phyloP scores from a whole-genome alignment of 2,888 invertebrate genomes.

The Stenurella melanura region DNA sequence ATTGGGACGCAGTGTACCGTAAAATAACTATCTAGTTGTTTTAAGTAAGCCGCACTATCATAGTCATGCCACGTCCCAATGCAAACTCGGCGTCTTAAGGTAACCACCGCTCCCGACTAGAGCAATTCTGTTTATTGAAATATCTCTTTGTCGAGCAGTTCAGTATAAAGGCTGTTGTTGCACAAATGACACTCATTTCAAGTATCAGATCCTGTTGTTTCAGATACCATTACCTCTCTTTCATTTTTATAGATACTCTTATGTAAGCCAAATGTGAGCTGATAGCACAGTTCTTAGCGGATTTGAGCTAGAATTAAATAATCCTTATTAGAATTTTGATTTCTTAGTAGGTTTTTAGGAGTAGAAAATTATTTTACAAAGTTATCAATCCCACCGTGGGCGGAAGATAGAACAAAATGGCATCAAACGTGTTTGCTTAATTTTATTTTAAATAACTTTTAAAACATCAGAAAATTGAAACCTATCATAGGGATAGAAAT shows the following conservation, averaged over 20 bases:
- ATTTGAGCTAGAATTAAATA: no score
- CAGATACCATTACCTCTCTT: not conserved
- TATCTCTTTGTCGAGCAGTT: constrained; percentile 39
- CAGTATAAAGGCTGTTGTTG: constrained; percentile 18
- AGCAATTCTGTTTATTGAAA: constrained; percentile 41
- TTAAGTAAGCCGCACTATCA: constrained; percentile 39
- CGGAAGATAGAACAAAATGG: no score
- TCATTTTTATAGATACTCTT: not conserved
- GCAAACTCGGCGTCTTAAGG: constrained; percentile 39
- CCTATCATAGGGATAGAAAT: no score
- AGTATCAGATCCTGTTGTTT: constrained; percentile 20
- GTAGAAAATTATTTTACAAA: no score
- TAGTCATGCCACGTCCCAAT: constrained; percentile 42
- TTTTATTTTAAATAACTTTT: no score
- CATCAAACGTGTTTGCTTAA: no score
- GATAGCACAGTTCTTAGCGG: no score
- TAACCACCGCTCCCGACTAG: constrained; percentile 39
- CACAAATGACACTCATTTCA: constrained; percentile 12
- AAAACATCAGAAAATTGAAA: no score
- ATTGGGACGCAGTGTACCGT: constrained; percentile 47
- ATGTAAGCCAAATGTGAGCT: not conserved
- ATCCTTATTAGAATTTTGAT: no score
- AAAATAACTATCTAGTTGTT: constrained; percentile 49
- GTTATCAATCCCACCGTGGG: no score
- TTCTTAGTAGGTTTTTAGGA: no score